Evolutionary conservation across 1,140 invertebrate species (phyloP).

Genomic region (Oscheius sp.): DNA sequence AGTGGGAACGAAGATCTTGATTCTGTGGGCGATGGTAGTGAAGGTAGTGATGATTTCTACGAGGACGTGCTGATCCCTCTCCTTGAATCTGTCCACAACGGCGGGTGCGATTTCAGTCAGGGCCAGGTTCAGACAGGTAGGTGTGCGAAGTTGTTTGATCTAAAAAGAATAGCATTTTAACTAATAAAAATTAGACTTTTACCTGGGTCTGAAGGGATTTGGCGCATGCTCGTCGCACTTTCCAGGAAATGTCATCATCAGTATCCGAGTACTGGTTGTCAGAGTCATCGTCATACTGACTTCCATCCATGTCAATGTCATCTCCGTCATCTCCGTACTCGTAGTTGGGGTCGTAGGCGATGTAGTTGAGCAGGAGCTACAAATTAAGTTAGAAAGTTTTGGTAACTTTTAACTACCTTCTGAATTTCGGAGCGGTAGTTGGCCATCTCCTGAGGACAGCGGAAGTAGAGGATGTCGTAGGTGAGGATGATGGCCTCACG

Average conservation of each 20-base stretch:
- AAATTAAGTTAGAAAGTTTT: constrained; percentile 37
- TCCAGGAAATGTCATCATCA: constrained; percentile 97
- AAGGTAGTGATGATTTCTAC: constrained; percentile 84
- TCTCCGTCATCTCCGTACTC: constrained; percentile 48
- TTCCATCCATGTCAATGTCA: constrained; percentile 66
- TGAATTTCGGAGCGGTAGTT: constrained; percentile 40
- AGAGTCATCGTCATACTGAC: constrained; percentile 63
- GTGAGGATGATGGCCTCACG: constrained; percentile 47
- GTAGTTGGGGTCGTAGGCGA: constrained; percentile 57
- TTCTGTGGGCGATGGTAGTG: no score
- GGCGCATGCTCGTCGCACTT: constrained; percentile 85
- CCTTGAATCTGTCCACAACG: constrained; percentile 82
- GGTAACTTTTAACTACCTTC: constrained; percentile 23
- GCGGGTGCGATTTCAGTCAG: constrained; percentile 87
- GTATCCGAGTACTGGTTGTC: constrained; percentile 67
- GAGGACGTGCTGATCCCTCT: constrained; percentile 97
- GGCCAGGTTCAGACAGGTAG: no score
- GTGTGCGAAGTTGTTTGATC: no score
- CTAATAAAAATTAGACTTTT: constrained; percentile 13
- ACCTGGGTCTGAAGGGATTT: constrained; percentile 95
- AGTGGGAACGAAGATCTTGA: no score
- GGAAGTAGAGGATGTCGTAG: constrained; percentile 26
- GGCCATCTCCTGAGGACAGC: constrained; percentile 23
- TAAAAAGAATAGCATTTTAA: no score
- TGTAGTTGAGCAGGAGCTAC: neutral